phyloP scores from a whole-genome alignment of 1,140 invertebrate species.

The Pogonomyrmex californicus region DNA sequence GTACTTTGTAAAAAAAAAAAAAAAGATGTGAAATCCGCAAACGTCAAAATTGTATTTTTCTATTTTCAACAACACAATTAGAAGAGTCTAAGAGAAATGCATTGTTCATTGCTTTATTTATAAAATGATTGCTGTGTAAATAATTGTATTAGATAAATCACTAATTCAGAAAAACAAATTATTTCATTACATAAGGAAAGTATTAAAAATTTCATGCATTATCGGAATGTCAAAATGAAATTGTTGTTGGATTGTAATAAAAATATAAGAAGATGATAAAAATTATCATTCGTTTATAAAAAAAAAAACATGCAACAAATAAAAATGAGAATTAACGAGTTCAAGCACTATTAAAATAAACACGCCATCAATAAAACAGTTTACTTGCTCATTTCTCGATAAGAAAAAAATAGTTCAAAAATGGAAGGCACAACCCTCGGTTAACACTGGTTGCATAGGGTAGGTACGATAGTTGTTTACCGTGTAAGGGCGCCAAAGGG shows the following conservation, averaged over 20 bases:
- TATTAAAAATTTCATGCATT: conserved; percentile 9
- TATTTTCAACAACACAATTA: not conserved
- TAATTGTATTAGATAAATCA: not conserved
- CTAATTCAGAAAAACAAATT: not conserved
- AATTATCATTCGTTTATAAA: not conserved
- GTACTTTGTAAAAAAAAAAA: not conserved
- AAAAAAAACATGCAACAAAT: not conserved
- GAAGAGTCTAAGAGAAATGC: not conserved
- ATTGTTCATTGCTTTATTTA: not conserved
- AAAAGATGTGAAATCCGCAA: not conserved
- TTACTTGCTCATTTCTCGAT: conserved; percentile 9
- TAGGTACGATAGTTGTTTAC: conserved; percentile 39
- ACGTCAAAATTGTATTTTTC: not conserved
- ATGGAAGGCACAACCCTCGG: not conserved
- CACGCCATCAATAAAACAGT: not conserved
- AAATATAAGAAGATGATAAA: not conserved
- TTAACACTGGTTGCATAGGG: not conserved
- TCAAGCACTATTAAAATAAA: not conserved
- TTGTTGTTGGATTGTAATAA: not conserved
- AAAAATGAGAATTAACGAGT: conserved; percentile 22
- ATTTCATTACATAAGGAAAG: not conserved
- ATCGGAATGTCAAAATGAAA: not conserved
- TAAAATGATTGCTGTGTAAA: not conserved
- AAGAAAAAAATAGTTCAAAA: not conserved
- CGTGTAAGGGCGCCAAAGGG: conserved; percentile 14